Conservation (phyloP, 2,113 vertebrate species). For the Hirundichthys speculiger region DNA sequence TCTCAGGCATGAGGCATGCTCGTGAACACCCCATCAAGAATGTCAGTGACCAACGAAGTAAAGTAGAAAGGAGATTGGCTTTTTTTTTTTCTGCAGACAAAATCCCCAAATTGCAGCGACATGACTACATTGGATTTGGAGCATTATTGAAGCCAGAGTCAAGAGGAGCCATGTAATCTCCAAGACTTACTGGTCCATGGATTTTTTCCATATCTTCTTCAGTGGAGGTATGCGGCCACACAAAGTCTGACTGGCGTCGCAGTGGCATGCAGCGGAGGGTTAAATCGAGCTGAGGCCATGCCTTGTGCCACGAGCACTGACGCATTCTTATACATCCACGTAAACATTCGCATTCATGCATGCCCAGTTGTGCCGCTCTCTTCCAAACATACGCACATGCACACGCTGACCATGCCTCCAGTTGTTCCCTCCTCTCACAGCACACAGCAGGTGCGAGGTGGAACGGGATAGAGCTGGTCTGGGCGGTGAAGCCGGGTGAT, state of each 20-base stretch:
- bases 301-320: slow-evolving; percentile 62
- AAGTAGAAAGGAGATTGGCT: slow-evolving; percentile 30
- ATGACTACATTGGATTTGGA: slow-evolving; percentile 72
- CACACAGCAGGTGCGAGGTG: slow-evolving; percentile 79
- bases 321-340: slow-evolving; percentile 49
- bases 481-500: slow-evolving; percentile 32
- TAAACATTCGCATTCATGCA: slow-evolving; percentile 42
- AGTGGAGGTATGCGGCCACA: slow-evolving; percentile 72
- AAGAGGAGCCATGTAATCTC: slow-evolving; percentile 81
- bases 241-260: slow-evolving; percentile 82
- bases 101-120: slow-evolving; percentile 64
- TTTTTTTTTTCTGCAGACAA: slow-evolving; percentile 59
- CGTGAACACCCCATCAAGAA: slow-evolving; percentile 32
- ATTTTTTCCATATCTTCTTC: slow-evolving; percentile 82
- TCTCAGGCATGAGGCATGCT: slow-evolving; percentile 33
- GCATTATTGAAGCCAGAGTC: slow-evolving; percentile 64
- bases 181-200: slow-evolving; percentile 64
- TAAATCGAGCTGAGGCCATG: slow-evolving; percentile 72
- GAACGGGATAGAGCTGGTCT: slow-evolving; percentile 34
- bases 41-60: slow-evolving; percentile 29
- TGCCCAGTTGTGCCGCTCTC: slow-evolving; percentile 52
- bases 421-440: slow-evolving; percentile 77
- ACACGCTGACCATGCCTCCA: slow-evolving; percentile 57
- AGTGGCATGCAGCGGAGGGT: slow-evolving; percentile 73
- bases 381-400: slow-evolving; percentile 35